phyloP scores from a whole-genome alignment of 2,797 vertebrate genomes.

The Threskiornis aethiopicus region DNA sequence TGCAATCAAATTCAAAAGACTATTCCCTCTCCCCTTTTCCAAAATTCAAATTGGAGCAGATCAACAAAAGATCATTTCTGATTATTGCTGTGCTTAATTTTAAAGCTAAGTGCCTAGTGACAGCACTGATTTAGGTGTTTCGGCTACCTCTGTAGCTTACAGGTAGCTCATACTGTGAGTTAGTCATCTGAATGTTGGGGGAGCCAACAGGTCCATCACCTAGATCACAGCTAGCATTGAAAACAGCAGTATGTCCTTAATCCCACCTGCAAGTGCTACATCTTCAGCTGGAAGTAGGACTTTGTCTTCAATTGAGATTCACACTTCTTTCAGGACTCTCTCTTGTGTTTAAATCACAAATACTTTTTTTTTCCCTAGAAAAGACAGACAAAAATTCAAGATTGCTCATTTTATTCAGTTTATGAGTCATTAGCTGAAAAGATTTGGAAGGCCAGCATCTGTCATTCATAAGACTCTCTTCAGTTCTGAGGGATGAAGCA shows the following conservation, averaged over 20 bases:
- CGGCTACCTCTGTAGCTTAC: background rate
- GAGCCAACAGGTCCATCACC: background rate
- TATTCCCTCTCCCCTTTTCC: background rate
- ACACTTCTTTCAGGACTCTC: background rate
- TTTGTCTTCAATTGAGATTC: background rate
- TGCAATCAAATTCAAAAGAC: background rate
- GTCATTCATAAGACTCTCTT: background rate
- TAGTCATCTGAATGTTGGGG: background rate
- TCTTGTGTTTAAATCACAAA: background rate
- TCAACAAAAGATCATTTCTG: background rate
- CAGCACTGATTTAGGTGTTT: background rate
- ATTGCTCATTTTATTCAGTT: background rate
- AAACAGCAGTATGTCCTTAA: background rate
- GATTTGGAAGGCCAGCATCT: background rate
- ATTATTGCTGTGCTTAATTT: background rate
- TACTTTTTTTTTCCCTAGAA: background rate
- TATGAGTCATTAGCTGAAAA: background rate
- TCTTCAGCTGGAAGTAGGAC: background rate
- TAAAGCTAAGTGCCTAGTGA: background rate
- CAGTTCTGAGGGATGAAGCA: background rate
- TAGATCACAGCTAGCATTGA: background rate
- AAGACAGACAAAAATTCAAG: background rate
- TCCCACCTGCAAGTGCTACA: background rate
- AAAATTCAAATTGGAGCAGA: background rate
- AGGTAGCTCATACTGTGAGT: background rate